phyloP scores from a whole-genome alignment of 2,888 invertebrate genomes.

The Andrena bucephala region DNA sequence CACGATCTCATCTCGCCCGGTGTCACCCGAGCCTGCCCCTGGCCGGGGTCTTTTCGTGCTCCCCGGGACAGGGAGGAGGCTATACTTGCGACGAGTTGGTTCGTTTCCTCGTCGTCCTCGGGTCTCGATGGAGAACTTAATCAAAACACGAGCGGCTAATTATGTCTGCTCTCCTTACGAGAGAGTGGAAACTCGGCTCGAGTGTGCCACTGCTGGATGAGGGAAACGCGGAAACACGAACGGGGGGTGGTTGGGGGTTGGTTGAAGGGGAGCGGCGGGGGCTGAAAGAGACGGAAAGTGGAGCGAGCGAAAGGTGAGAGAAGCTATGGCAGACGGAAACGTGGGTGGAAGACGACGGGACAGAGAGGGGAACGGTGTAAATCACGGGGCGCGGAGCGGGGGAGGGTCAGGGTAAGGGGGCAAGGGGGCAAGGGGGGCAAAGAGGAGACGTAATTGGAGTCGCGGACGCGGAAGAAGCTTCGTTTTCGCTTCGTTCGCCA shows the following conservation, averaged over 20 bases:
- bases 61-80: neutral
- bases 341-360: neutral
- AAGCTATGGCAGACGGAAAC: neutral
- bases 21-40: conserved; percentile 7
- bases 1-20: conserved; percentile 20
- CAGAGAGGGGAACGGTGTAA: neutral
- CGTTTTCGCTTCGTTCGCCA: conserved; percentile 66
- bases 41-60: conserved; percentile 22
- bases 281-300: conserved; percentile 4
- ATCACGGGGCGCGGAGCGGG: neutral
- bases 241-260: neutral
- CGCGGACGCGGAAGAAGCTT: conserved; percentile 66
- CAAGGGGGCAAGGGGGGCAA: neutral
- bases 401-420: neutral
- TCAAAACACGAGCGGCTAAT: conserved; percentile 72
- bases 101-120: conserved; percentile 5
- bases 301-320: neutral
- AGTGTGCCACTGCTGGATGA: conserved; percentile 35
- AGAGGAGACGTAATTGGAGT: conserved; percentile 64
- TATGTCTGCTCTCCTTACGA: conserved; percentile 65
- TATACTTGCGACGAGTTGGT: conserved; percentile 1
- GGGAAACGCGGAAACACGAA: conserved; percentile 41
- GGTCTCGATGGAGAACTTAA: conserved; percentile 61
- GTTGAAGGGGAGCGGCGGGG: neutral
- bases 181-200: conserved; percentile 42